A percentile compares a stretch with the other conserved stretches of the same genome.
phyloP scores from a whole-genome alignment of 2,888 invertebrate species.

The Torymus aiolomorphi region DNA sequence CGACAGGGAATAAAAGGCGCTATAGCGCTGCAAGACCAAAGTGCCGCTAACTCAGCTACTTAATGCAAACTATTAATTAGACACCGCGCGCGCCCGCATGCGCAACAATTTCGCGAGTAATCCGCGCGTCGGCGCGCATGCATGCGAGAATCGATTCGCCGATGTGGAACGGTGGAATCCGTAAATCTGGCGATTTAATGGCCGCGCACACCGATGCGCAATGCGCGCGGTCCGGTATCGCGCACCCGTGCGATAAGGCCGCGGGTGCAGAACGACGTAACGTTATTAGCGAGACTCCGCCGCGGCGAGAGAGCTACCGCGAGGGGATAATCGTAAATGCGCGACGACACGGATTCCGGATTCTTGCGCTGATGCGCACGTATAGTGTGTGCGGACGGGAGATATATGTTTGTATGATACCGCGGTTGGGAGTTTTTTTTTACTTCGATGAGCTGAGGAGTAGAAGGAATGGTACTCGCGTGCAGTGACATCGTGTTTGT shows the following conservation, averaged over 20 bases:
- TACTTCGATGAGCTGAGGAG: no score
- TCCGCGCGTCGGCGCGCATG: neutral
- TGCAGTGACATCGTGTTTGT: no score
- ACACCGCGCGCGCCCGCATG: neutral
- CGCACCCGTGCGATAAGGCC: constrained; percentile 20
- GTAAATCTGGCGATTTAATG: constrained; percentile 53
- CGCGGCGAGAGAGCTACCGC: neutral
- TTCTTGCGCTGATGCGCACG: constrained; percentile 38
- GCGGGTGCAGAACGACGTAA: constrained; percentile 34
- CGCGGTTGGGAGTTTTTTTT: no score
- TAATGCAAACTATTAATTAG: constrained; percentile 57
- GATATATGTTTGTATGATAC: no score
- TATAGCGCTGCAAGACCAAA: neutral
- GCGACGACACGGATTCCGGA: constrained; percentile 56
- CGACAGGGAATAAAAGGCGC: no score
- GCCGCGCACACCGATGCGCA: neutral
- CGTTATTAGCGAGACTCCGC: constrained; percentile 48
- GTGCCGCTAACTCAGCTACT: constrained; percentile 57
- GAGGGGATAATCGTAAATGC: constrained; percentile 46
- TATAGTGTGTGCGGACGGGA: no score
- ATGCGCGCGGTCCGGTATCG: constrained; percentile 26
- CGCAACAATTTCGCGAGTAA: constrained; percentile 41
- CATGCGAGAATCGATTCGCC: constrained; percentile 17
- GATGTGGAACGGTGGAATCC: constrained; percentile 47
- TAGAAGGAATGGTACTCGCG: no score